Percentiles rank a stretch among this genome's conserved stretches.
Conservation (phyloP, 1,140 invertebrate genomes). For the Ptiloglossa arizonensis region DNA sequence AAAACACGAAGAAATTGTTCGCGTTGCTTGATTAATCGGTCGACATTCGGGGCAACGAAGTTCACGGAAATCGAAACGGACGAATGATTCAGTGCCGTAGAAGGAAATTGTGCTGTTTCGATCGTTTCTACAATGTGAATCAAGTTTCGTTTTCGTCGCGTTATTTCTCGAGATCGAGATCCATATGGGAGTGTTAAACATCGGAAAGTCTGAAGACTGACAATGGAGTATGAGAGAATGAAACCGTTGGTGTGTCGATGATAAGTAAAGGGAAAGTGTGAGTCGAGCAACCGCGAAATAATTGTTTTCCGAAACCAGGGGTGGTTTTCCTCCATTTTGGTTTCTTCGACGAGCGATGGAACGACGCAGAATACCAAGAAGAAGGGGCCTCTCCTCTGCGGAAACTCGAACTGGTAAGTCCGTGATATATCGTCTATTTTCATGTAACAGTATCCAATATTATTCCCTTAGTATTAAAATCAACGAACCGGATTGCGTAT, state of each 20-base stretch:
- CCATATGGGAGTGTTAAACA: not conserved
- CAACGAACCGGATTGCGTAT: not conserved
- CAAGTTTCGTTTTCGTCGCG: not conserved
- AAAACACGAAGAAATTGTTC: not conserved
- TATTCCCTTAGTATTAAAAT: not conserved
- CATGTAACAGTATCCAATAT: not conserved
- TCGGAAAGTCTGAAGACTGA: not conserved
- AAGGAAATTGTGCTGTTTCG: not conserved
- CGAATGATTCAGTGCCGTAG: not conserved
- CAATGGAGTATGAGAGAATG: slow-evolving; percentile 22
- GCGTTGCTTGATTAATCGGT: not conserved
- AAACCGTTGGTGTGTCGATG: slow-evolving; percentile 23
- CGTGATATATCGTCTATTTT: not conserved
- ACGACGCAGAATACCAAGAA: slow-evolving; percentile 56
- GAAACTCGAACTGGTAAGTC: slow-evolving; percentile 65
- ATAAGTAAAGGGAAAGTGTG: slow-evolving; percentile 16
- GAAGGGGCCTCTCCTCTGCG: slow-evolving; percentile 60
- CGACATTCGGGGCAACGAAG: not conserved
- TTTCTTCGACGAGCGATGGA: slow-evolving; percentile 37
- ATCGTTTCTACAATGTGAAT: slow-evolving; percentile 5
- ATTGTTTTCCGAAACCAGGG: not conserved
- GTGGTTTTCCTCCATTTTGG: slow-evolving; percentile 29
- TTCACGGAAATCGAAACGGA: not conserved
- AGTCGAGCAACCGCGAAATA: slow-evolving; percentile 20
- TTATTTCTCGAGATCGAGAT: not conserved